phyloP scores from a whole-genome alignment of 2,888 invertebrate species.

The Drepana falcataria region DNA sequence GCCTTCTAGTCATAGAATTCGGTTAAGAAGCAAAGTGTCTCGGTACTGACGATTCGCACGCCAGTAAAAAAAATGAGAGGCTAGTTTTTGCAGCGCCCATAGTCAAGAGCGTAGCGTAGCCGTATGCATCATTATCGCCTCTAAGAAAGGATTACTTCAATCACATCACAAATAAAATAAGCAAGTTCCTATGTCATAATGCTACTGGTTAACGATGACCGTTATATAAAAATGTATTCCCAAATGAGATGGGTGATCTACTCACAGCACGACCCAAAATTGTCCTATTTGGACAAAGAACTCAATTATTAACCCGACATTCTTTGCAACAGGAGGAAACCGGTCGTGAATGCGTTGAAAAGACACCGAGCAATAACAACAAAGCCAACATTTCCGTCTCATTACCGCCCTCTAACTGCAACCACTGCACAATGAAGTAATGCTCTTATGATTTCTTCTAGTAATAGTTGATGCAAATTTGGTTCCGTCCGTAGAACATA shows the following conservation, averaged over 20 bases:
- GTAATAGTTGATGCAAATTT: slow-evolving; percentile 41
- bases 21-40: too few relatives aligned
- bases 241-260: background rate
- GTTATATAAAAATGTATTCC: background rate
- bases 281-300: background rate
- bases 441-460: slow-evolving; percentile 9
- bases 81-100: too few relatives aligned
- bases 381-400: slow-evolving; percentile 51
- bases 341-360: slow-evolving; percentile 32
- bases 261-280: background rate
- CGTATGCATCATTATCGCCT: too few relatives aligned
- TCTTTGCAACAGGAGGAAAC: slow-evolving; percentile 19
- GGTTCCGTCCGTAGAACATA: slow-evolving; percentile 9
- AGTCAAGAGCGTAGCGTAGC: too few relatives aligned
- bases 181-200: too few relatives aligned
- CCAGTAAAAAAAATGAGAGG: too few relatives aligned
- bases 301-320: slow-evolving; percentile 1
- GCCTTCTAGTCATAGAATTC: too few relatives aligned
- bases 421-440: slow-evolving; percentile 22
- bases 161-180: too few relatives aligned
- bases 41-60: too few relatives aligned
- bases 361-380: slow-evolving; percentile 35
- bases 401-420: slow-evolving; percentile 41
- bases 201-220: background rate
- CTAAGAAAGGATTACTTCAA: too few relatives aligned